phyloP scores from a whole-genome alignment of 2,113 vertebrate genomes.

The Bostrychus sinensis region DNA sequence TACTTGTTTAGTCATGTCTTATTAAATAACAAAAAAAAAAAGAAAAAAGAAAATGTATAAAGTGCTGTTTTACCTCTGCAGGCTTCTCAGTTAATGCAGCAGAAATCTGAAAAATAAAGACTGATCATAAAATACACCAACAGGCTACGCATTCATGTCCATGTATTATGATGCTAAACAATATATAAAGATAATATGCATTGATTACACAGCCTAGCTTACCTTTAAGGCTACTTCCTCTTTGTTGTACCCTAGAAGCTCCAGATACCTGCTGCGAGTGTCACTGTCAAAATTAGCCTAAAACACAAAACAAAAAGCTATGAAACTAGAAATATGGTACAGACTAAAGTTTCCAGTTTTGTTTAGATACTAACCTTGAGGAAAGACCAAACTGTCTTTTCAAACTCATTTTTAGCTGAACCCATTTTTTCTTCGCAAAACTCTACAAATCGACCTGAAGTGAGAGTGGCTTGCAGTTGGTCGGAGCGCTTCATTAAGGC shows the following conservation, averaged over 20 bases:
- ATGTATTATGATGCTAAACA: background rate
- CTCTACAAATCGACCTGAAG: constrained; percentile 80
- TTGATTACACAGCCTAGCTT: constrained; percentile 24
- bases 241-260: constrained; percentile 92
- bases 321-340: background rate
- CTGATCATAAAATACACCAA: background rate
- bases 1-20: too few relatives aligned
- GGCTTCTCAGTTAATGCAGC: constrained; percentile 81
- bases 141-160: too few relatives aligned
- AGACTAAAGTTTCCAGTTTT: background rate
- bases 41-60: too few relatives aligned
- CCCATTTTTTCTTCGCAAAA: constrained; percentile 92
- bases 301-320: constrained; percentile 12
- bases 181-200: background rate
- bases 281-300: constrained; percentile 95
- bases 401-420: constrained; percentile 85
- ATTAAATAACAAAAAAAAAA: background rate
- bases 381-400: constrained; percentile 93
- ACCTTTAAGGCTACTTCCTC: constrained; percentile 92
- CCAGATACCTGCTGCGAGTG: constrained; percentile 88
- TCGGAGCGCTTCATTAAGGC: constrained; percentile 86
- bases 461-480: constrained; percentile 88
- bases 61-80: constrained; percentile 78
- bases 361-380: constrained; percentile 83
- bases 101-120: constrained; percentile 78